Base-by-base conservation (phyloP, 2,888 invertebrate species). In the Pollenia amentaria region DNA sequence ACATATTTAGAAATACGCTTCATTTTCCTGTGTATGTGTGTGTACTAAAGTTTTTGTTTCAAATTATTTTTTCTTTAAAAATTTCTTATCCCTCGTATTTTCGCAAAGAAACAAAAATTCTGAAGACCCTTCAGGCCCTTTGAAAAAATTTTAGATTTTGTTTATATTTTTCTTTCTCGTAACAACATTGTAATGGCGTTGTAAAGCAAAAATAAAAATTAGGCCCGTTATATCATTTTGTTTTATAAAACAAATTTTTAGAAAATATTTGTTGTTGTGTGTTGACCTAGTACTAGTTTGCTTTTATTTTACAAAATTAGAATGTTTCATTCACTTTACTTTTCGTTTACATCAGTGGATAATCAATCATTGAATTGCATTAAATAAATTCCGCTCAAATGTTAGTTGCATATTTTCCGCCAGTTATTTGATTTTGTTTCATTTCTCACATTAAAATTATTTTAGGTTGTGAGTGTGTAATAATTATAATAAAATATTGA, bases 361-460 rank as follows among this genome's bases (percentile, higher is more conserved):
- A 79, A 79, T 79, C 62, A 79, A 70, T 70, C 51, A 53, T 51
- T 42, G 44, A 38, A 60, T 60, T 78, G 7, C 21, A 29, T 78
- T 40, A 60, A 78, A 69, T 48, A 78, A 21, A 40, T 48, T 60
- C 44, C 51, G 21, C 21, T 51, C 42, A 62, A 70, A 51, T 70
- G 42, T 51, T 29, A 16, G 42, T 70, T 70, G 16, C n/a, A 51
- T 42, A 29, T 40, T 57, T 69, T 16, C n/a, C 57, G 18, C 12
- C 40, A 29, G 29, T 29, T 29, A 6, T 14, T 38, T 29, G 38
- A 16, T n/a, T 11, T 14, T 9, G n/a, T 44, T 18, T 2, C 12
- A 42, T 76, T 10, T 16, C 10, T 46, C 53, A 42, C n/a, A 8
- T 14, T 29, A 29, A 1, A 29, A 9, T 1, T 51, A 11, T 40